These are phyloP conservation scores for Vidua chalybeata DNA, from an alignment of 2,113 vertebrate genomes.

Conservation along the genomic window DNA sequence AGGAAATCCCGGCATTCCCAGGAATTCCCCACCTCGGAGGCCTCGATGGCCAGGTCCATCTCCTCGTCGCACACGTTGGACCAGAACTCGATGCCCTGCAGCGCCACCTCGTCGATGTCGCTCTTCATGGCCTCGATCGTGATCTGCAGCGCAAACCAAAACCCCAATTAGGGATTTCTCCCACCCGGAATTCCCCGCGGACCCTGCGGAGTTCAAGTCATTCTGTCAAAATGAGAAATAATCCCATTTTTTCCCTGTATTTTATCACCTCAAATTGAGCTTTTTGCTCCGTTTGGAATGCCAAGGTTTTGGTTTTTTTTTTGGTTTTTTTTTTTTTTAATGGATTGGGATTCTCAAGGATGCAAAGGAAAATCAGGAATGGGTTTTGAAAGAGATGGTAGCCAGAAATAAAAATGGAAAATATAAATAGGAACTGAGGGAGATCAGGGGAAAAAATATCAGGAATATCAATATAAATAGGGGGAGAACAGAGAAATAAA, in stretches of 20 bases:
- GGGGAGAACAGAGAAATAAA: too few species aligned
- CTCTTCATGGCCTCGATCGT: constrained; percentile 99
- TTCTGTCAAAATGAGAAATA: fast-evolving
- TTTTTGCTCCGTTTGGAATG: not conserved
- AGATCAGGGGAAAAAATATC: not conserved
- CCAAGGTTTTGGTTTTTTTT: not conserved
- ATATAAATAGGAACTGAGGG: not conserved
- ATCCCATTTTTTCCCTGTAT: not conserved
- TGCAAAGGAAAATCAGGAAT: fast-evolving
- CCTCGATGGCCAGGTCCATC: constrained; percentile 98
- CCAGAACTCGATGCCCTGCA: constrained; percentile 99
- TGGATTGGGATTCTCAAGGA: not conserved
- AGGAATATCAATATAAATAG: not conserved
- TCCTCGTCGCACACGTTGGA: constrained; percentile 99
- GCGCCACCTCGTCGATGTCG: constrained; percentile 95
- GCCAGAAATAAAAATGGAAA: fast-evolving
- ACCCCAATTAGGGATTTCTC: not conserved
- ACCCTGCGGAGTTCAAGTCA: fast-evolving
- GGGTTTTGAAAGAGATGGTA: fast-evolving
- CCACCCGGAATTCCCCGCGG: not conserved
- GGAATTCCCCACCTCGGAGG: constrained; percentile 62
- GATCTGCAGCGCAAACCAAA: constrained; percentile 74
- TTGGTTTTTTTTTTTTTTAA: not conserved
- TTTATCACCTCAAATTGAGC: not conserved
- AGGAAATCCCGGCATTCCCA: too few species aligned